Conservation (phyloP, 1,140 invertebrate species). For the Eciton burchellii region DNA sequence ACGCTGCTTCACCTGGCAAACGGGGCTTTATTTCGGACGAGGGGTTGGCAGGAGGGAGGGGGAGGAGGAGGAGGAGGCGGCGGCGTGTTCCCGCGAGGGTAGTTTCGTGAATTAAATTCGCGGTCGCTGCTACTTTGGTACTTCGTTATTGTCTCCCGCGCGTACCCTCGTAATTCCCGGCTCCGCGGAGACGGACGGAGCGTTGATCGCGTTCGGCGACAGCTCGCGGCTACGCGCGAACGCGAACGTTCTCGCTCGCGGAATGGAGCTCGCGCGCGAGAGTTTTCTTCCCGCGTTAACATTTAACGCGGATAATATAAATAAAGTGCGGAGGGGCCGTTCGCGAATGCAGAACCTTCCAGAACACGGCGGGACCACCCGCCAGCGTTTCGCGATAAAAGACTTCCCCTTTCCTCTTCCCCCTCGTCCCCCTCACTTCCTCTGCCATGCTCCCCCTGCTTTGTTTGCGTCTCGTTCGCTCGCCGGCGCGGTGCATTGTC, state of each 20-base stretch:
- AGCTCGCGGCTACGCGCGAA: background rate
- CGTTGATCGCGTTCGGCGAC: background rate
- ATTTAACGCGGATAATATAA: slow-evolving; percentile 48
- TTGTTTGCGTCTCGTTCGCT: slow-evolving; percentile 60
- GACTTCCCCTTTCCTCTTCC: slow-evolving; percentile 21
- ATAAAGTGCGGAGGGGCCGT: slow-evolving; percentile 17
- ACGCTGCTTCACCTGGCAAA: slow-evolving; percentile 18
- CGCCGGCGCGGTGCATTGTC: slow-evolving; percentile 62
- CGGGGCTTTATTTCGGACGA: slow-evolving; percentile 34
- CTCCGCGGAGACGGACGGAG: background rate
- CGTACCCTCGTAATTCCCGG: slow-evolving; percentile 13
- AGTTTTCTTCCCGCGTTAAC: slow-evolving; percentile 6
- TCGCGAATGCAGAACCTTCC: slow-evolving; percentile 45
- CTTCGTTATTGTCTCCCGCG: slow-evolving; percentile 36
- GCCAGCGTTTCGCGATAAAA: slow-evolving; percentile 37
- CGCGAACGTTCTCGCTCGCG: background rate
- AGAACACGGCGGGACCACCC: background rate
- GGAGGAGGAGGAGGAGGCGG: no score
- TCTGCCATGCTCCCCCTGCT: slow-evolving; percentile 38
- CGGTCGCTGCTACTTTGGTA: background rate
- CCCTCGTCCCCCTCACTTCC: slow-evolving; percentile 11
- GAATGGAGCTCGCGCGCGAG: slow-evolving; percentile 6
- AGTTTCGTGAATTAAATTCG: slow-evolving; percentile 49
- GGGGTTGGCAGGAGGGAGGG: no score
- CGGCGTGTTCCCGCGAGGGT: slow-evolving; percentile 28